Evolutionary conservation across 2,113 vertebrate genomes (phyloP).

Genomic region (Rutilus rutilus): DNA sequence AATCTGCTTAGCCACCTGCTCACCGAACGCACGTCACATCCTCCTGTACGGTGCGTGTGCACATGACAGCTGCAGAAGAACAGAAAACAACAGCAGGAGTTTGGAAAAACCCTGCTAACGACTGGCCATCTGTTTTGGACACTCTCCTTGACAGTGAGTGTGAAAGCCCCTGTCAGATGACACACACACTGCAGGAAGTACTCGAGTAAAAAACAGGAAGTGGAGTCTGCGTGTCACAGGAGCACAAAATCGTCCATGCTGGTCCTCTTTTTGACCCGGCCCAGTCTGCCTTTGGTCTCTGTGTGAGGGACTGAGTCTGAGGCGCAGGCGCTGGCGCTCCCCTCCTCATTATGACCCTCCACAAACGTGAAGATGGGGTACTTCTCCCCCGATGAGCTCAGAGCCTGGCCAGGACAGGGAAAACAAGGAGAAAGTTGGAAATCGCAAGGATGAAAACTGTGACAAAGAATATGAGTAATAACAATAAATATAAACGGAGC

Average conservation of each 20-base stretch:
- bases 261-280: conserved; percentile 61
- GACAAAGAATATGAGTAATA: too few species aligned
- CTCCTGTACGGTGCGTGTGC: neutral
- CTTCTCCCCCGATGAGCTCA: conserved; percentile 76
- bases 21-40: neutral
- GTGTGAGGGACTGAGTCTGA: conserved; percentile 63
- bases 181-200: neutral
- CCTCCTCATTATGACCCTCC: conserved; percentile 79
- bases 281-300: conserved; percentile 59
- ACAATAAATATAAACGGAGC: too few species aligned
- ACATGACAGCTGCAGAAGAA: neutral
- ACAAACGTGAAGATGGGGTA: conserved; percentile 89
- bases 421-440: neutral
- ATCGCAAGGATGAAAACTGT: too few species aligned
- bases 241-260: conserved; percentile 88
- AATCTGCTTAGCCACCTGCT: conserved; percentile 28
- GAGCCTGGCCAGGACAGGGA: conserved; percentile 68
- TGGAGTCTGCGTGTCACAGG: conserved; percentile 65
- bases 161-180: neutral
- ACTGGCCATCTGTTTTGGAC: neutral
- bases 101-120: neutral
- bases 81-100: neutral
- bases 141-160: neutral
- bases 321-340: conserved; percentile 40
- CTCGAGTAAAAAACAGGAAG: conserved; percentile 1